Percentiles rank a stretch among this genome's conserved stretches.
Conservation (phyloP, 2,113 vertebrate genomes). For the Fregetta grallaria region DNA sequence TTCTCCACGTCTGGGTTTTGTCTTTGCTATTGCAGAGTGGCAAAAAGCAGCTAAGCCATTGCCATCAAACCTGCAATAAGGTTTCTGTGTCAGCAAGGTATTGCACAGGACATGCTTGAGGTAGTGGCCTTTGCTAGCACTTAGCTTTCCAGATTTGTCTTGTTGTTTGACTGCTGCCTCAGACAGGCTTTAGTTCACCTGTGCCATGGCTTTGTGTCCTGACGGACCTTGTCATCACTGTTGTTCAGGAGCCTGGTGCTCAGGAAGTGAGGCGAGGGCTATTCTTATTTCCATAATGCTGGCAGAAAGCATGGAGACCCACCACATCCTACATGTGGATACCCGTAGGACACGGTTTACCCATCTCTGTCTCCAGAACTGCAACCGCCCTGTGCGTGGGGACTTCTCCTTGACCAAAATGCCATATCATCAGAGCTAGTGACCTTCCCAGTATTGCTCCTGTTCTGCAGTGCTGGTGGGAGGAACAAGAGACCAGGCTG, state of each 20-base stretch:
- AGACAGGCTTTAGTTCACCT: not conserved
- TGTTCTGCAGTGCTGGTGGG: not conserved
- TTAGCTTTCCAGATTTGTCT: not conserved
- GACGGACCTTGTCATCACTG: not conserved
- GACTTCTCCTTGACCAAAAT: not conserved
- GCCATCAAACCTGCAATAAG: not conserved
- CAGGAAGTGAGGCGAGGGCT: not conserved
- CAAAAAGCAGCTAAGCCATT: not conserved
- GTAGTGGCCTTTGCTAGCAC: not conserved
- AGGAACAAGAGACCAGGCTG: not conserved
- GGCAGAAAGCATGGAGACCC: not conserved
- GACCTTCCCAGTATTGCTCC: not conserved
- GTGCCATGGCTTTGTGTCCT: not conserved
- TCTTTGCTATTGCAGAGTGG: not conserved
- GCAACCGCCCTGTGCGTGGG: not conserved
- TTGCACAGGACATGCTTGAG: not conserved
- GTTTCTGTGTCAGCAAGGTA: not conserved
- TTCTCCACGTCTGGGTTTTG: not conserved
- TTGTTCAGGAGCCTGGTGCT: not conserved
- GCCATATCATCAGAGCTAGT: not conserved
- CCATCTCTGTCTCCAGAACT: not conserved
- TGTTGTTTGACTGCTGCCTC: not conserved
- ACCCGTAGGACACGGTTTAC: not conserved
- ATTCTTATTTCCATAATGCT: not conserved
- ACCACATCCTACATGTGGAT: accelerated